Base-by-base conservation (phyloP, 2,113 vertebrate genomes). In the Scolopax mira region DNA sequence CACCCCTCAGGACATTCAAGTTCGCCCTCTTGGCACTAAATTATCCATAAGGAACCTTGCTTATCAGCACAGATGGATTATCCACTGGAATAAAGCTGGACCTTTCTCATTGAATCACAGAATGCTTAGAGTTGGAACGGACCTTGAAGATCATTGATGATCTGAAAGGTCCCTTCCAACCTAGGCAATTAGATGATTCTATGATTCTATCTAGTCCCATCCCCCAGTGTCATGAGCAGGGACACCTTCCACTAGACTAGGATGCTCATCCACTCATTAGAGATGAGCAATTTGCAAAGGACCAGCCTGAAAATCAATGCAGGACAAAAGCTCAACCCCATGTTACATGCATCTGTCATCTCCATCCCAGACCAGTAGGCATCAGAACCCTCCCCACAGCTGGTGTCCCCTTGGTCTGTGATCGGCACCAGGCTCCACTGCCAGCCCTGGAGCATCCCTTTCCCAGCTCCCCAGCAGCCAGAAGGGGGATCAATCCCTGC, bases 401-500 rank as follows among this genome's bases (percentile, higher is more conserved):
- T 64, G 51, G 1, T 52, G 44, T 42, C 17, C 8, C 17, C 62
- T 75, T 1, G 1, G 3, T 3, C 35, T 72, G 39, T 2, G 13
- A 4, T 72, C 7, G 3, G 30, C 39, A 85, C 35, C 33, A 21
- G 37, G 17, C 37, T 57, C 21, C 9, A 9, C n/a, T 2, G 2
- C 41, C 2, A 5, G 13, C 31, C 13, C 61, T 0, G 1, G 21
- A 70, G 18, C 69, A 69, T 82, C 84, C 46, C 27, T 41, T 66
- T 64, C 52, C 57, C 81, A 71, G 10, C 22, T 75, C 18, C 65
- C 57, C 1, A 1, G n/a, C 65, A 79, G 78, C 89, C 78, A 86
- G 72, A 42, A 74, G 69, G 77, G 39, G 58, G 74, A 86, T 91
- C 73, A 64, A 73, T 67, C 75, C 61, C 88, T 81, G 67, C 30